Percentiles rank a stretch among this genome's conserved stretches.
Evolutionary conservation across 2,888 invertebrate species (phyloP).

Genomic region (Phyllotreta cruciferae): DNA sequence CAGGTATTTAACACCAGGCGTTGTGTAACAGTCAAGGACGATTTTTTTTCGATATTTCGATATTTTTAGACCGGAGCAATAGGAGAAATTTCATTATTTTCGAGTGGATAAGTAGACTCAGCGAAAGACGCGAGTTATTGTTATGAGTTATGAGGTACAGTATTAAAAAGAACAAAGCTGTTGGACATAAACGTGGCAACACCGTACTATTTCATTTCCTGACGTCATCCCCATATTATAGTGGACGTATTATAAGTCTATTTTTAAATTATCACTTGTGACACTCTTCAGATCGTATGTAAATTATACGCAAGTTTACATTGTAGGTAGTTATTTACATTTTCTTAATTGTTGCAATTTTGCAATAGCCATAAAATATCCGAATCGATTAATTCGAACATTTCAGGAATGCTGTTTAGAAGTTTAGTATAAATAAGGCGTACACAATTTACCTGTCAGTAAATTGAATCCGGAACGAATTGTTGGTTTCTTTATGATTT

Average conservation of each 20-base stretch:
- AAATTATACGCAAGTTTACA: neutral
- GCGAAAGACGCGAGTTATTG: neutral
- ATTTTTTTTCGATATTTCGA: constrained; percentile 7
- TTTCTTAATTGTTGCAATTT: constrained; percentile 1
- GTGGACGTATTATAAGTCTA: too few species aligned
- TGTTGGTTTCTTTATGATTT: constrained; percentile 9
- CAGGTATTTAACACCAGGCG: neutral
- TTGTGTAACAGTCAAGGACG: constrained; percentile 21
- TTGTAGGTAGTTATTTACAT: neutral
- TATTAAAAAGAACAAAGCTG: neutral
- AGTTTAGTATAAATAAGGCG: constrained; percentile 3
- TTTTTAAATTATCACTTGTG: neutral
- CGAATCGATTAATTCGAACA: constrained; percentile 7
- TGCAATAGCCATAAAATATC: constrained; percentile 14
- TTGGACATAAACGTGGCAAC: neutral
- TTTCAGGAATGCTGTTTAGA: constrained; percentile 14
- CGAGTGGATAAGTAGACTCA: neutral
- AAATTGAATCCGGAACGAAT: constrained; percentile 2
- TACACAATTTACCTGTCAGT: too few species aligned
- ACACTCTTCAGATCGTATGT: neutral
- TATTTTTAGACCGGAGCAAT: constrained; percentile 11
- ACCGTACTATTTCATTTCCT: too few species aligned
- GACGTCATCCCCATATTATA: too few species aligned
- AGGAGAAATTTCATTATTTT: neutral
- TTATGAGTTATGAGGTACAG: neutral